Conservation (phyloP, 2,888 invertebrate genomes). For the Allacma fusca region DNA sequence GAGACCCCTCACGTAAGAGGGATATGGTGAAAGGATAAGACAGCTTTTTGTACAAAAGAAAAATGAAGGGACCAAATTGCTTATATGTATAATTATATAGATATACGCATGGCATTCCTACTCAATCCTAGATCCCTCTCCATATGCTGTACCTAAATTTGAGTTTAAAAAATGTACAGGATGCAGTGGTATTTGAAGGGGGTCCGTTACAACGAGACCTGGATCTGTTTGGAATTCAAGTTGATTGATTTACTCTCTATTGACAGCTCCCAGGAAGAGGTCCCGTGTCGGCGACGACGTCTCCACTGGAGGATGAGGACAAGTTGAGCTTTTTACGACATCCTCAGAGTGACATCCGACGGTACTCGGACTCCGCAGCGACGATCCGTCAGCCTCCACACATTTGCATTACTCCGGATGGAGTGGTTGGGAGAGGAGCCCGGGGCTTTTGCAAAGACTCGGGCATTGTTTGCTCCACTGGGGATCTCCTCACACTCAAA, state of each 20-base stretch:
- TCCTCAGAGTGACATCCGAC: slow-evolving; percentile 51
- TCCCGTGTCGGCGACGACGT: background rate
- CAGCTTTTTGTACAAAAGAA: too few species aligned
- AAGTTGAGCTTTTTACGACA: slow-evolving; percentile 38
- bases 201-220: background rate
- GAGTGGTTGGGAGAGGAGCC: background rate
- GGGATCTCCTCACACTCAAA: slow-evolving; percentile 58
- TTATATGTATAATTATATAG: too few species aligned
- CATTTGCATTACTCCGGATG: slow-evolving; percentile 31
- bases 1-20: too few species aligned
- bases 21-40: too few species aligned
- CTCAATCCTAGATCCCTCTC: too few species aligned
- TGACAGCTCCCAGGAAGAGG: slow-evolving; percentile 30
- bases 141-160: too few species aligned
- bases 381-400: slow-evolving; percentile 48
- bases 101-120: too few species aligned
- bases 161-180: too few species aligned
- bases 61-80: too few species aligned
- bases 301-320: slow-evolving; percentile 31
- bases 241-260: background rate
- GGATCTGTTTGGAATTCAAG: background rate
- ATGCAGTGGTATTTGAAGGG: too few species aligned
- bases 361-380: slow-evolving; percentile 59
- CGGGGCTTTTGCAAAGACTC: slow-evolving; percentile 28
- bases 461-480: slow-evolving; percentile 57